Conservation (phyloP, 1,140 invertebrate genomes). For the Musca domestica region DNA sequence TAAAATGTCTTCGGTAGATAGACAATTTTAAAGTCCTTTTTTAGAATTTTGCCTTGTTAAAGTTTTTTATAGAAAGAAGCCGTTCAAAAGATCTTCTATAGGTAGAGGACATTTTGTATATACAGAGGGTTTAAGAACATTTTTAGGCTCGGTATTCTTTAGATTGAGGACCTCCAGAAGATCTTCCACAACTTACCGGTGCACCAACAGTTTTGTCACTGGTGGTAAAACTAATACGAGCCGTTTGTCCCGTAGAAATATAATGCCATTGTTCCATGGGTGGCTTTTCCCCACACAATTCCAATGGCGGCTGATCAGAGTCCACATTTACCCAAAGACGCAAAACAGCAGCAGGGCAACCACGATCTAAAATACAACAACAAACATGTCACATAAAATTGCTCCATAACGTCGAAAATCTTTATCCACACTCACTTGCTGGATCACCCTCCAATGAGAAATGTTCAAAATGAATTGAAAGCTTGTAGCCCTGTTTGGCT, state of each 20-base stretch:
- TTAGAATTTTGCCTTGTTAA: too few relatives aligned
- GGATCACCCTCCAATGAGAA: conserved; percentile 89
- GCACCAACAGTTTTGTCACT: conserved; percentile 80
- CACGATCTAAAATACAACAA: conserved; percentile 62
- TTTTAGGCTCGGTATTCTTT: too few relatives aligned
- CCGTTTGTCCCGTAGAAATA: conserved; percentile 66
- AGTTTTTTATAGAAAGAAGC: too few relatives aligned
- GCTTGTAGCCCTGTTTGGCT: conserved; percentile 74
- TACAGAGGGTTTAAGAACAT: too few relatives aligned
- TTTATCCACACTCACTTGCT: conserved; percentile 59
- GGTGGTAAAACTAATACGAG: conserved; percentile 69
- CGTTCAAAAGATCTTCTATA: too few relatives aligned
- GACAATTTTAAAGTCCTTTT: too few relatives aligned
- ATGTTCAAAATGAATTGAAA: conserved; percentile 82
- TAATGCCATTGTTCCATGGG: conserved; percentile 73
- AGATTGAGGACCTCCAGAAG: too few relatives aligned
- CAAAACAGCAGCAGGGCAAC: conserved; percentile 85
- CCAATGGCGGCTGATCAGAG: conserved; percentile 70
- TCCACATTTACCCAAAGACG: conserved; percentile 77
- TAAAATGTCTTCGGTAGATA: too few relatives aligned
- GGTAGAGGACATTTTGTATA: too few relatives aligned
- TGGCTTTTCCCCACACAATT: conserved; percentile 84
- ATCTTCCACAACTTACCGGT: conserved; percentile 37
- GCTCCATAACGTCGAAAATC: background rate
- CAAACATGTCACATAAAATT: background rate